Evolutionary conservation across 2,797 vertebrate genomes (phyloP).

Genomic region (Channallabes apus): DNA sequence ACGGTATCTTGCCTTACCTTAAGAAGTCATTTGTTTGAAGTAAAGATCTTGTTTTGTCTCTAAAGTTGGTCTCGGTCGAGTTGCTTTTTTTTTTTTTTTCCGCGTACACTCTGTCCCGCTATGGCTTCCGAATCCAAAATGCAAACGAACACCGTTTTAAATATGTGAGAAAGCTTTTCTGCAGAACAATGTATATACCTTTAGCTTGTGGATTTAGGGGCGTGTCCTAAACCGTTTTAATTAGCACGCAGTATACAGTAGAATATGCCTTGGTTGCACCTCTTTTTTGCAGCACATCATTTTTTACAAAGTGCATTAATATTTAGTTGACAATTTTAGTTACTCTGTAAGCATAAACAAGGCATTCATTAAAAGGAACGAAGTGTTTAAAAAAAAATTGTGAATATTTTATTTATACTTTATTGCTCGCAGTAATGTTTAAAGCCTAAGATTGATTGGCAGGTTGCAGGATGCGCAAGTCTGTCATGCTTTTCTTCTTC

Average conservation of each 20-base stretch:
- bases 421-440: conserved; percentile 22
- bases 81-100: neutral
- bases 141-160: conserved; percentile 20
- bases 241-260: conserved; percentile 45
- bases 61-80: conserved; percentile 31
- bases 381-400: neutral
- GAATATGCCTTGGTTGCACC: conserved; percentile 49
- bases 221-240: conserved; percentile 48
- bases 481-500: conserved; percentile 50
- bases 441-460: conserved; percentile 40
- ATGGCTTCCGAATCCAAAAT: conserved; percentile 36
- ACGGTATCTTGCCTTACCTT: conserved; percentile 32
- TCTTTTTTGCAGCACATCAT: conserved; percentile 45
- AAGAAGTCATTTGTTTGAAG: neutral
- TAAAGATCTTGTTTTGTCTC: conserved; percentile 13
- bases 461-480: conserved; percentile 40
- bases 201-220: conserved; percentile 39
- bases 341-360: conserved; percentile 35
- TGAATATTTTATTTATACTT: neutral
- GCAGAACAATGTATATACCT: conserved; percentile 8
- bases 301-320: conserved; percentile 45
- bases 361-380: neutral
- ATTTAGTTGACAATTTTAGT: conserved; percentile 33
- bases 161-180: neutral
- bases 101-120: neutral